Conservation (phyloP, 2,888 invertebrate genomes). For the Doris montereyensis region DNA sequence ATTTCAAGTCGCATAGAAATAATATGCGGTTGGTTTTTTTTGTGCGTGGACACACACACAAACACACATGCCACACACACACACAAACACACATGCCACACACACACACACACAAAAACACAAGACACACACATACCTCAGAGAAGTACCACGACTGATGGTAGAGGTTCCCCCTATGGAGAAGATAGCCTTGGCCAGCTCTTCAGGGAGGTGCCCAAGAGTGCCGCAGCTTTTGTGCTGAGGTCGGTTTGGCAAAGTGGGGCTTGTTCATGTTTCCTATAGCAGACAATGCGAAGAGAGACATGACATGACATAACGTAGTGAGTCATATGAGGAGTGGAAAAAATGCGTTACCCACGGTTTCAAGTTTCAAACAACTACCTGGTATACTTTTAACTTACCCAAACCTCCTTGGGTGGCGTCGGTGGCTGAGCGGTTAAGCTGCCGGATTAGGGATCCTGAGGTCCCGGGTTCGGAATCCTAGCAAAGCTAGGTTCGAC, state of each 20-base stretch:
- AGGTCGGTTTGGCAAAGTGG: slow-evolving; percentile 69
- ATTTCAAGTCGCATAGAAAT: too few relatives aligned
- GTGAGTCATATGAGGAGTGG: too few relatives aligned
- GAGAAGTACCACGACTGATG: slow-evolving; percentile 55
- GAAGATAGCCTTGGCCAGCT: slow-evolving; percentile 86
- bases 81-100: not conserved
- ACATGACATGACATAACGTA: too few relatives aligned
- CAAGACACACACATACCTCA: slow-evolving; percentile 54
- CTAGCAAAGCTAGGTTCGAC: too few relatives aligned
- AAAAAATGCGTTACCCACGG: too few relatives aligned
- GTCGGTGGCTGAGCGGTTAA: too few relatives aligned
- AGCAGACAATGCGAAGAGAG: too few relatives aligned
- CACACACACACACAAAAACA: slow-evolving; percentile 3
- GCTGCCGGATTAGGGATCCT: too few relatives aligned
- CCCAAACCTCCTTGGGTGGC: too few relatives aligned
- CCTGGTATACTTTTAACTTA: too few relatives aligned
- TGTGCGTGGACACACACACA: not conserved
- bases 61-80: not conserved
- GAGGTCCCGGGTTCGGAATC: too few relatives aligned
- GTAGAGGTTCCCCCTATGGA: slow-evolving; percentile 53
- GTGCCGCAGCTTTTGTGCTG: slow-evolving; percentile 69
- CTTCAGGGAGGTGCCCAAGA: slow-evolving; percentile 84
- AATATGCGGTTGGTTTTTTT: not conserved
- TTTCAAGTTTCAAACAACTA: too few relatives aligned
- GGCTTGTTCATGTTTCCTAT: slow-evolving; percentile 74